These are phyloP conservation scores for Phytoseiulus persimilis DNA, from an alignment of 2,888 invertebrate genomes.

Conservation along the genomic window DNA sequence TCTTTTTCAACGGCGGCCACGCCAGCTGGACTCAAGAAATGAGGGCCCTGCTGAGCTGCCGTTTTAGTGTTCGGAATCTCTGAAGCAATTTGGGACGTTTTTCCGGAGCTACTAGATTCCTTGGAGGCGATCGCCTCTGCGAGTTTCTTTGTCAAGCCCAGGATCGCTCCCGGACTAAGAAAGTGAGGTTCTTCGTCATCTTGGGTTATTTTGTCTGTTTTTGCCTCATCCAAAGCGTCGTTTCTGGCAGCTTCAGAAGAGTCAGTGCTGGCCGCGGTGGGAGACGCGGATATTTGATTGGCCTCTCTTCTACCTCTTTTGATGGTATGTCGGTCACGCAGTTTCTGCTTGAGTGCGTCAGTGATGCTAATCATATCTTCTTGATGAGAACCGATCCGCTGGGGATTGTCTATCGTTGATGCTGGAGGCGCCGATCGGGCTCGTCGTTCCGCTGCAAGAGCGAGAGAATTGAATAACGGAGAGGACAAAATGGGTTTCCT, in stretches of 20 bases:
- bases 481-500: too few species aligned
- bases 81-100: not conserved
- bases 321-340: not conserved
- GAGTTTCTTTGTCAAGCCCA: not conserved
- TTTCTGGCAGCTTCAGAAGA: not conserved
- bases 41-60: not conserved
- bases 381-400: slow-evolving; percentile 13
- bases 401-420: slow-evolving; percentile 5
- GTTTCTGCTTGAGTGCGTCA: slow-evolving; percentile 21
- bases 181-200: slow-evolving; percentile 28
- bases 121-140: not conserved
- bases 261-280: not conserved
- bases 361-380: slow-evolving; percentile 16
- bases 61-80: not conserved
- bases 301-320: not conserved
- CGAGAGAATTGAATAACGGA: too few species aligned
- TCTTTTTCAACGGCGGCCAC: not conserved
- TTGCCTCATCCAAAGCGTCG: slow-evolving; percentile 22
- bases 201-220: not conserved
- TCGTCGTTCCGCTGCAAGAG: not conserved
- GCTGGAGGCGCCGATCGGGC: not conserved
- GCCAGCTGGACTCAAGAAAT: not conserved
- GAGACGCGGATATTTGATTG: not conserved
- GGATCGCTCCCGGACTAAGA: not conserved
- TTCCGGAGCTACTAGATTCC: not conserved